A percentile compares a stretch with the other conserved stretches of the same genome.
phyloP scores from a whole-genome alignment of 2,113 vertebrate species.

The Athene cunicularia region DNA sequence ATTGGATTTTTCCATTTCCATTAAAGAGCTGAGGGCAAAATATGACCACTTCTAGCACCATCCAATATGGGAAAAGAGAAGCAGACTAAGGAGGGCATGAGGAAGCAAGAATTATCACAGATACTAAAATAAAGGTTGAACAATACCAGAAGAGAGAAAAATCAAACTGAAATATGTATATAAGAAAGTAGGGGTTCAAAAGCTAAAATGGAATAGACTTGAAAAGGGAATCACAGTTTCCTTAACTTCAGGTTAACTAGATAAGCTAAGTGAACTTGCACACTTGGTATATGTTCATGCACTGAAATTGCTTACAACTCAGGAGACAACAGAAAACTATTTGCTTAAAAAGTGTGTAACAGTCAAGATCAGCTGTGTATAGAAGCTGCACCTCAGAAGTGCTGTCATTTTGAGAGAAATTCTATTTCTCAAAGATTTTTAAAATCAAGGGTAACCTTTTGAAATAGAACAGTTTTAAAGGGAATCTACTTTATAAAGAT shows the following conservation, averaged over 20 bases:
- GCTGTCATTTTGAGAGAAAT: not conserved
- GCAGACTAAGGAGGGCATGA: fast-evolving
- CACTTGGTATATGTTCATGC: not conserved
- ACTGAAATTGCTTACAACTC: not conserved
- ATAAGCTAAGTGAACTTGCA: not conserved
- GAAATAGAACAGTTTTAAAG: not conserved
- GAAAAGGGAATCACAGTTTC: not conserved
- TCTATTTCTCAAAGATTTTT: not conserved
- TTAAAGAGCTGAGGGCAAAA: not conserved
- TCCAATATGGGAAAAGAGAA: not conserved
- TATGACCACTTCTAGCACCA: not conserved
- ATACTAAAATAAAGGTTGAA: not conserved
- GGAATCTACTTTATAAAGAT: not conserved
- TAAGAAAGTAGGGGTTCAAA: not conserved
- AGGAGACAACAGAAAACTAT: not conserved
- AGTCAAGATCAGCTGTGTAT: not conserved
- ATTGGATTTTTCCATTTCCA: not conserved
- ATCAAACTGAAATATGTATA: not conserved
- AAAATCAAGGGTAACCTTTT: not conserved
- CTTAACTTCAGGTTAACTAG: not conserved
- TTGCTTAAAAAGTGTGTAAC: not conserved
- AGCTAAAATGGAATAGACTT: not conserved
- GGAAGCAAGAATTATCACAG: not conserved
- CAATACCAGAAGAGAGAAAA: not conserved
- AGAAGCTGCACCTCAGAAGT: not conserved